Percentiles rank a stretch among this genome's conserved stretches.
Evolutionary conservation across 2,888 invertebrate genomes (phyloP).

Genomic region (Cryptus viduatorius): DNA sequence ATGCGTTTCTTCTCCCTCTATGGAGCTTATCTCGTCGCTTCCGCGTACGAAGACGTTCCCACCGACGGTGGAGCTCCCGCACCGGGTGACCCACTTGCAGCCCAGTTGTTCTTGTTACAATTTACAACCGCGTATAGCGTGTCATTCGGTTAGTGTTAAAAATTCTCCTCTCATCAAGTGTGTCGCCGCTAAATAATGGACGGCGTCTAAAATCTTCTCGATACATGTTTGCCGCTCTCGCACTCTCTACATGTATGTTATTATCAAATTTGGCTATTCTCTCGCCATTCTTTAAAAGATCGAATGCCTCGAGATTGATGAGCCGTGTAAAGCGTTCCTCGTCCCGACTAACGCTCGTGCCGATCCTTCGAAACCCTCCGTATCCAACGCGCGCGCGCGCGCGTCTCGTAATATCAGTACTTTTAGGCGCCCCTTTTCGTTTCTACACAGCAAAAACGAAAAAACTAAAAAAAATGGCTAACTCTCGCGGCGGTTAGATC

Average conservation of each 20-base stretch:
- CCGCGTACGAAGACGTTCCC: conserved; percentile 66
- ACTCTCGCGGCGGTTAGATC: conserved; percentile 61
- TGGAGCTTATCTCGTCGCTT: conserved; percentile 61
- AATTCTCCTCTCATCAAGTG: conserved; percentile 54
- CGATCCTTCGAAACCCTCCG: conserved; percentile 27
- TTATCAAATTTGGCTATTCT: conserved; percentile 39
- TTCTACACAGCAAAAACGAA: conserved; percentile 25
- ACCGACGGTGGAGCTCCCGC: conserved; percentile 35
- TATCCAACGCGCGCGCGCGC: neutral
- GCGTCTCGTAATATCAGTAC: conserved; percentile 52
- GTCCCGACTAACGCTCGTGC: neutral
- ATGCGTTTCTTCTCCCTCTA: conserved; percentile 51
- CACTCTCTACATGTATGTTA: neutral
- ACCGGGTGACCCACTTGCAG: conserved; percentile 66
- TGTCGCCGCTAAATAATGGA: conserved; percentile 49
- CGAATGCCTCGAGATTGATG: conserved; percentile 47
- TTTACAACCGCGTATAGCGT: conserved; percentile 63
- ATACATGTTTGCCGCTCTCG: conserved; percentile 1
- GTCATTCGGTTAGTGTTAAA: conserved; percentile 62
- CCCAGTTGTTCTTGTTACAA: conserved; percentile 62
- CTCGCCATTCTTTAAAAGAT: neutral
- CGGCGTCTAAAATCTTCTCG: neutral
- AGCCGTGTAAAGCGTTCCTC: conserved; percentile 53
- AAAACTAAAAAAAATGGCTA: conserved; percentile 9
- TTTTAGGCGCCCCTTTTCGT: conserved; percentile 45